These are phyloP conservation scores for Gorilla gorilla DNA, from an alignment of 2,113 vertebrate species.

Conservation along the genomic window DNA sequence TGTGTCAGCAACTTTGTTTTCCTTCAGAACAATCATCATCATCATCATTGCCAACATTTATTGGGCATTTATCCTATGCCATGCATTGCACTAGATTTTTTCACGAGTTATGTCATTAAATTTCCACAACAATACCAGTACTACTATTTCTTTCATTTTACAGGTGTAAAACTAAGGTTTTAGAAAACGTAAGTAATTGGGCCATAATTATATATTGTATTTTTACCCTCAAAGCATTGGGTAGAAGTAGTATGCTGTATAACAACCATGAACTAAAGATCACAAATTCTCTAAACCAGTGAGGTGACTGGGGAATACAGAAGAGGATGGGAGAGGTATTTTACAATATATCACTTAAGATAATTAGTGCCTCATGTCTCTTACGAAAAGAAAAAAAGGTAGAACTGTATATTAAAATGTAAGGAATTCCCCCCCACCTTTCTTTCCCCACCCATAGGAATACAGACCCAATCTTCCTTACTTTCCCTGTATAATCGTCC, in stretches of 20 bases:
- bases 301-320: background rate
- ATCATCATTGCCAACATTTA: background rate
- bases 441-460: background rate
- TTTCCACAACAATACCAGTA: background rate
- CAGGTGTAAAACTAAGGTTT: background rate
- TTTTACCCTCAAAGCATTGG: background rate
- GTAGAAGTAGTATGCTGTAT: background rate
- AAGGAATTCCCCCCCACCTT: background rate
- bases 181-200: background rate
- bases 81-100: background rate
- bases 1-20: background rate
- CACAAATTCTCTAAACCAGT: background rate
- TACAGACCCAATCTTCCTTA: background rate
- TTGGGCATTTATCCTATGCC: background rate
- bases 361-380: background rate
- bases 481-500: background rate
- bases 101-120: background rate
- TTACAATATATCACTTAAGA: background rate
- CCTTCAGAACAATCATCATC: background rate
- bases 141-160: background rate
- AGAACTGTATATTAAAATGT: background rate
- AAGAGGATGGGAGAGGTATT: background rate
- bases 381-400: background rate
- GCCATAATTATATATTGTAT: background rate
- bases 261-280: background rate